phyloP scores from a whole-genome alignment of 2,888 invertebrate genomes.

The Calameuta idolon region DNA sequence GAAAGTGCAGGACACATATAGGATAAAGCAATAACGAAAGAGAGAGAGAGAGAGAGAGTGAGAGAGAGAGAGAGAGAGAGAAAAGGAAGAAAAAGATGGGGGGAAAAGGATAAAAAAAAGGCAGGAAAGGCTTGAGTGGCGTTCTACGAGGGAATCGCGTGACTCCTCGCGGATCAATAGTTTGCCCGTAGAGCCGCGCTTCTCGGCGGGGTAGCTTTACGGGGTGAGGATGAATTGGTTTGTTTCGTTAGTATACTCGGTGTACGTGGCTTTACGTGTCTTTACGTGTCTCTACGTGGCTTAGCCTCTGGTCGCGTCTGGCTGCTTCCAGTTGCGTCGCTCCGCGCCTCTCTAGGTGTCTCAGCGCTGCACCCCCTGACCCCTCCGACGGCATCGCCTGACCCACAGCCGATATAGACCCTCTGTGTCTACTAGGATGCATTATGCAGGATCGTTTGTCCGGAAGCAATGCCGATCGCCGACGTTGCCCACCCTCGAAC shows the following conservation, averaged over 20 bases:
- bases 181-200: constrained; percentile 44
- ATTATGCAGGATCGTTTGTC: constrained; percentile 3
- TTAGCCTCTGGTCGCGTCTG: too few species aligned
- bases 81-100: constrained; percentile 39
- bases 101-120: constrained; percentile 22
- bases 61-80: not conserved
- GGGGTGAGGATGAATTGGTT: constrained; percentile 5
- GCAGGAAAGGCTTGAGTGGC: constrained; percentile 61
- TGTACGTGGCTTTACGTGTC: too few species aligned
- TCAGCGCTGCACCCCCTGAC: not conserved
- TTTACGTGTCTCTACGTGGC: too few species aligned
- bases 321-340: too few species aligned
- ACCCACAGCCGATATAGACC: not conserved
- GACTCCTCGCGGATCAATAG: constrained; percentile 65
- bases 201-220: not conserved
- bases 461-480: too few species aligned
- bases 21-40: constrained; percentile 22
- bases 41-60: constrained; percentile 10
- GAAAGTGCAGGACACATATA: not conserved
- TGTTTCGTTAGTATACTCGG: constrained; percentile 4
- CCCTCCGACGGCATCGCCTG: not conserved
- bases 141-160: constrained; percentile 67
- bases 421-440: constrained; percentile 4
- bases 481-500: too few species aligned
- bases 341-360: not conserved